phyloP scores from a whole-genome alignment of 2,888 invertebrate species.

The Eupithecia subumbrata region DNA sequence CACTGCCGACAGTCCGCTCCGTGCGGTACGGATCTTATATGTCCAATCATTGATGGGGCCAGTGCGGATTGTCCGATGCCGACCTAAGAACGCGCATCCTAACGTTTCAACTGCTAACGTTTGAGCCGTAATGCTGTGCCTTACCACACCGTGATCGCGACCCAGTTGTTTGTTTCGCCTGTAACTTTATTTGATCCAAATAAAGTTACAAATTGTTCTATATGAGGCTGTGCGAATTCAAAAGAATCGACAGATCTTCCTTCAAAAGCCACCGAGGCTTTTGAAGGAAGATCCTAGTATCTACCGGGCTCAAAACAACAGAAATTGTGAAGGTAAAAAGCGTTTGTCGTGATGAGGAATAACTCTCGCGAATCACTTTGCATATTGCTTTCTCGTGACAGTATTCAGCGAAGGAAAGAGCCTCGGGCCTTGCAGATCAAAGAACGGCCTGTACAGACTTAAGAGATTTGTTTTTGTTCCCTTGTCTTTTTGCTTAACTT shows the following conservation, averaged over 20 bases:
- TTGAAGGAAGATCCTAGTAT: neutral
- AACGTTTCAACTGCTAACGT: no score
- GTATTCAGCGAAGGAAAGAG: neutral
- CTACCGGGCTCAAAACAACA: neutral
- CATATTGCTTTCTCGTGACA: constrained; percentile 8
- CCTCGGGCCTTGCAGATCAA: constrained; percentile 6
- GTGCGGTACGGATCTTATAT: no score
- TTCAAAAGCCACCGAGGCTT: neutral
- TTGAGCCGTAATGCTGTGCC: no score
- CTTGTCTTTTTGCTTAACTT: neutral
- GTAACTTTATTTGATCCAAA: no score
- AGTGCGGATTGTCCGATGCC: no score
- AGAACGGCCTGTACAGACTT: neutral
- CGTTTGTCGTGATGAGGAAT: neutral
- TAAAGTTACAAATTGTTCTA: no score
- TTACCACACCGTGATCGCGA: no score
- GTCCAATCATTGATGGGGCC: no score
- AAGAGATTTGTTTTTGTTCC: constrained; percentile 7
- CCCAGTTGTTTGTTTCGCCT: no score
- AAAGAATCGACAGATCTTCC: neutral
- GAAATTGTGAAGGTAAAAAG: neutral
- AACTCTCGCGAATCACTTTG: constrained; percentile 4
- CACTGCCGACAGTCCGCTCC: no score
- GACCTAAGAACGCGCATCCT: no score
- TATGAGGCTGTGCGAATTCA: neutral